Base-by-base conservation (phyloP, 2,888 invertebrate genomes). In the Apamea monoglypha region DNA sequence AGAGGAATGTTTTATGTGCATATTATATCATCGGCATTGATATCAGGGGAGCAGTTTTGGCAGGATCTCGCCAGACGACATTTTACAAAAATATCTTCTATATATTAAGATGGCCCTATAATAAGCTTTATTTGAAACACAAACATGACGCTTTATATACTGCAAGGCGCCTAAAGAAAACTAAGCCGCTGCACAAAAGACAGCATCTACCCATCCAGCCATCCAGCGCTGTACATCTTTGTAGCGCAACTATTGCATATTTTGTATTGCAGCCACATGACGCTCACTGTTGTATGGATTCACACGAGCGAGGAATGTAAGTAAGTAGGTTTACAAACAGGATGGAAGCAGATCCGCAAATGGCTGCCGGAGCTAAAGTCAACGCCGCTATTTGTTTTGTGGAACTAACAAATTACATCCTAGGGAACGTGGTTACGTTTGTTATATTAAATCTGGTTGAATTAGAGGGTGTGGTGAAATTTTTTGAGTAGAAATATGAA, bases 321-420 rank as follows among this genome's bases (percentile, higher is more conserved):
- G 89, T 90, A 90, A 91, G 90, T 90, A 90, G 88, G 90, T 91
- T 92, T 89, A 90, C 90, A 91, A 90, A 92, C 87, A 89, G 91
- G 90, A 90, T 89, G 87, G 82, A 86, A 85, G 85, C 86, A 87
- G 89, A 89, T 91, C 90, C 91, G 89, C 91, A 91, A 92, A 92
- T 91, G 92, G 90, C 86, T 88, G 87, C 87, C 86, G 87, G 78
- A 90, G 90, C 91, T 89, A 89, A 88, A 91, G 91, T 92, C 90
- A 89, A 90, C 91, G 86, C 77, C 76, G 84, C 78, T 89, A 87
- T 92, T 92, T 92, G 89, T 90, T 88, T 81, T 90, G 89, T 87
- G 91, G 87, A 87, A 87, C 89, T 89, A 91, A 92, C 92, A 92
- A 92, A 92, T 92, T 90, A 90, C 89, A 86, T 85, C 83, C 80